Conservation (phyloP, 2,797 vertebrate genomes). For the Clarias laeviceps region DNA sequence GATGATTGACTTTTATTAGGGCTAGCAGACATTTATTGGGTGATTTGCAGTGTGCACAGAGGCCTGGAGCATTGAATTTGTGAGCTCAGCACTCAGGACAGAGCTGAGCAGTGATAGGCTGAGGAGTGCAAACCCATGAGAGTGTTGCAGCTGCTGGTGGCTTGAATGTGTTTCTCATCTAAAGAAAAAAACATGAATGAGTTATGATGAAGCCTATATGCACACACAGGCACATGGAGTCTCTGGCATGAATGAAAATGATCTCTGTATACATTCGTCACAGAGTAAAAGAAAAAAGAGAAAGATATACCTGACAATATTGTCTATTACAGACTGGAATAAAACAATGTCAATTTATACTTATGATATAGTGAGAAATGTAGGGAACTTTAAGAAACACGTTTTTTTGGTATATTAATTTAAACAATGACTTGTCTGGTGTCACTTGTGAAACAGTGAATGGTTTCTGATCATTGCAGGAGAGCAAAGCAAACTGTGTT, state of each 20-base stretch:
- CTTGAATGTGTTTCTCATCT: slow-evolving; percentile 54
- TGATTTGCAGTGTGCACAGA: slow-evolving; percentile 50
- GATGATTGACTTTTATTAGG: slow-evolving; percentile 58
- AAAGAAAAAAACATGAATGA: slow-evolving; percentile 48
- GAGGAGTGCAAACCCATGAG: slow-evolving; percentile 47
- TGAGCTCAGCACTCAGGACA: slow-evolving; percentile 45
- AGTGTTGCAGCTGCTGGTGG: slow-evolving; percentile 49
- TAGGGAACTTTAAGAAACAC: background rate
- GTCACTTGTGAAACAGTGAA: no score
- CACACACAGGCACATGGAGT: slow-evolving; percentile 8
- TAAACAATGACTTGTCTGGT: no score
- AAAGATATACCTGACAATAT: background rate
- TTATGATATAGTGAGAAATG: background rate
- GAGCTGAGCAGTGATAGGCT: slow-evolving; percentile 36
- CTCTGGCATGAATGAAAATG: slow-evolving; percentile 23
- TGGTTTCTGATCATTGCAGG: no score
- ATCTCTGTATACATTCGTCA: slow-evolving; percentile 27
- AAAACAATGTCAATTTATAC: background rate
- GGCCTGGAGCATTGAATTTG: slow-evolving; percentile 40
- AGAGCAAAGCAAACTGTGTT: background rate
- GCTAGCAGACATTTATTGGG: slow-evolving; percentile 56
- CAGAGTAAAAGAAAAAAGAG: slow-evolving; percentile 11
- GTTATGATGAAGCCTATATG: slow-evolving; percentile 35
- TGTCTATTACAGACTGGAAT: background rate
- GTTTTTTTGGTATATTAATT: background rate